Evolutionary conservation across 2,888 invertebrate species (phyloP).

Genomic region (Apoda limacodes): DNA sequence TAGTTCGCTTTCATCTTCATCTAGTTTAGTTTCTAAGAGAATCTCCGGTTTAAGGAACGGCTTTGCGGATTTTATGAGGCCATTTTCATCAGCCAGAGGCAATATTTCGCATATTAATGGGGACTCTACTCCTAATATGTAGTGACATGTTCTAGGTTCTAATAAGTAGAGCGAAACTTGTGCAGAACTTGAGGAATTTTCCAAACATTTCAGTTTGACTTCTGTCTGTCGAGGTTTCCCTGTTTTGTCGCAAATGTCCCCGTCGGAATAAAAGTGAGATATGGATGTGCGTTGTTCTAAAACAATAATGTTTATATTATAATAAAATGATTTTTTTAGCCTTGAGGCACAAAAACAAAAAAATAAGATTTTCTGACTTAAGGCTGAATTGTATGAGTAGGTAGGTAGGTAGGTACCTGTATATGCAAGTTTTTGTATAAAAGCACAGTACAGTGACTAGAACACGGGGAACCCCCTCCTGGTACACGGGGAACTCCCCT

Average conservation of each 20-base stretch:
- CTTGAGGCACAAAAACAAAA: too few relatives aligned
- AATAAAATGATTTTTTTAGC: too few relatives aligned
- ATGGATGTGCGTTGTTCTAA: constrained; percentile 75
- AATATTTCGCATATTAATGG: constrained; percentile 89
- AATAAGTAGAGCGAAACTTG: constrained; percentile 89
- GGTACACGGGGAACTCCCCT: too few relatives aligned
- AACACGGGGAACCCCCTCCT: too few relatives aligned
- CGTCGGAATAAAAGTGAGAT: constrained; percentile 89
- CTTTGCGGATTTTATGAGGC: constrained; percentile 61
- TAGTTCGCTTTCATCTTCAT: neutral
- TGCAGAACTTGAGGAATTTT: constrained; percentile 77
- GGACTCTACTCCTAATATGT: constrained; percentile 95
- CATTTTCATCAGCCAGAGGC: constrained; percentile 83
- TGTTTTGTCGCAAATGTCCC: constrained; percentile 88
- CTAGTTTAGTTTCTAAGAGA: too few relatives aligned
- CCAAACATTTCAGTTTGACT: constrained; percentile 83
- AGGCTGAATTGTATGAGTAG: too few relatives aligned
- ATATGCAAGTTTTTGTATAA: too few relatives aligned
- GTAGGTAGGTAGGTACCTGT: too few relatives aligned
- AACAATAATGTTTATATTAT: constrained; percentile 9
- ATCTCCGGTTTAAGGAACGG: too few relatives aligned
- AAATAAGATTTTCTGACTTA: too few relatives aligned
- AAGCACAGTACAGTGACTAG: too few relatives aligned
- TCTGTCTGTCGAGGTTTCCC: constrained; percentile 85
- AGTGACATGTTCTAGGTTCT: constrained; percentile 94